Evolutionary conservation across 30 jellyfish, hydroid and myxozoan genomes (phyloP), one percentile per base, ranked within the genome.

Genomic region (Turritopsis rubra): DNA sequence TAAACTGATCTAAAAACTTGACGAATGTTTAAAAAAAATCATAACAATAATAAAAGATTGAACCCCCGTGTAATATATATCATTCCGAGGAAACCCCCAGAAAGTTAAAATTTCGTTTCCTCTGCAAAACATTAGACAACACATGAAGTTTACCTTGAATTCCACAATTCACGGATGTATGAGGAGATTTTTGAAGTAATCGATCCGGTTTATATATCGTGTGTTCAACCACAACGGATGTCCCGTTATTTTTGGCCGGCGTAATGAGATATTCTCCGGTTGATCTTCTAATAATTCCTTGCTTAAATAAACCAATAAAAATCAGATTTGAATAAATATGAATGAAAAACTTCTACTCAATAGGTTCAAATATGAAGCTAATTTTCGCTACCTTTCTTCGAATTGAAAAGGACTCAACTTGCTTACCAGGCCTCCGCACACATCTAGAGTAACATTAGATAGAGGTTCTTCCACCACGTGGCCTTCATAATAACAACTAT

Each of bases 401-500:
- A n/a, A n/a, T n/a, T n/a, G n/a, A 68, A 68, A n/a, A 18, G 3
- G 29, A 21, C 3, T 0, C 18, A 22, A 25, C 16, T 5, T 54
- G 85, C 99, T 85, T 71, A 93, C 99, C 96, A 93, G 70, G 25
- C 96, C 96, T 29, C 83, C 89, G 66, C 99, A 93, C 20, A 86
- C 75, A 86, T 85, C 87, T 16, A 88, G 60, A 82, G 93, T 88
- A 75, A 93, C 99, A 28, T 74, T 72, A 16, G 96, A 88, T 53
- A 68, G 53, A 16, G 60, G 71, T 28, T 87, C 88, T 0, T 88
- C 90, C 23, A 83, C 80, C 21, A 87, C 84, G 18, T 29, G 54
- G 1, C 97, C 97, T 54, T 85, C 29, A 13, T 53, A 30, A 60
- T 52, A 29, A 22, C 73, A 27, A 26, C 29, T n/a, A 3, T 8